Conservation (phyloP, 1,140 invertebrate genomes). For the Drosophila santomea region DNA sequence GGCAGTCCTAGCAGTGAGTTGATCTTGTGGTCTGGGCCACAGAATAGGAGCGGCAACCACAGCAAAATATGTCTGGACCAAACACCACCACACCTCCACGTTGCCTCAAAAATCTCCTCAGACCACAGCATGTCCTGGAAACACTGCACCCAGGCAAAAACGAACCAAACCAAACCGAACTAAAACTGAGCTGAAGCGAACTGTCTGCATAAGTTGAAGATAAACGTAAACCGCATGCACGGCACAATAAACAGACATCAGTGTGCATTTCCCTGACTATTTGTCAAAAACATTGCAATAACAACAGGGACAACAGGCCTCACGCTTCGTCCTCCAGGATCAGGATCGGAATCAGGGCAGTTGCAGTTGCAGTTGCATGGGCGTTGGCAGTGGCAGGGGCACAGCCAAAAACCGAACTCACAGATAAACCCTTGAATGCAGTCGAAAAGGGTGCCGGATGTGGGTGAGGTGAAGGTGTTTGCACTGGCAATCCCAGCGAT, state of each 20-base stretch:
- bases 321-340: constrained; percentile 6
- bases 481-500: constrained; percentile 71
- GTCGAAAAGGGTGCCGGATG: constrained; percentile 37
- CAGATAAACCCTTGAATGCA: constrained; percentile 71
- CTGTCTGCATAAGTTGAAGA: constrained; percentile 82
- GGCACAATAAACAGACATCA: constrained; percentile 83
- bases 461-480: constrained; percentile 50
- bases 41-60: constrained; percentile 55
- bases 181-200: constrained; percentile 34
- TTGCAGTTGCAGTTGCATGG: constrained; percentile 3
- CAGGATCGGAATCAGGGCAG: background rate
- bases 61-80: constrained; percentile 78
- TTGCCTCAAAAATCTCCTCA: constrained; percentile 61
- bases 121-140: constrained; percentile 64
- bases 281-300: constrained; percentile 83
- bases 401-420: constrained; percentile 72
- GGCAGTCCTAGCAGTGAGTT: constrained; percentile 29
- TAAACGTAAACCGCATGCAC: constrained; percentile 82
- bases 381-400: constrained; percentile 4
- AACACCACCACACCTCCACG: constrained; percentile 40
- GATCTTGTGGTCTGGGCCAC: constrained; percentile 54
- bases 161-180: constrained; percentile 9
- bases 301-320: constrained; percentile 51
- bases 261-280: constrained; percentile 83
- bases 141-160: constrained; percentile 6